These are phyloP conservation scores for Lamprologus ornatipinnis DNA, from an alignment of 2,113 vertebrate genomes.

Conservation along the genomic window DNA sequence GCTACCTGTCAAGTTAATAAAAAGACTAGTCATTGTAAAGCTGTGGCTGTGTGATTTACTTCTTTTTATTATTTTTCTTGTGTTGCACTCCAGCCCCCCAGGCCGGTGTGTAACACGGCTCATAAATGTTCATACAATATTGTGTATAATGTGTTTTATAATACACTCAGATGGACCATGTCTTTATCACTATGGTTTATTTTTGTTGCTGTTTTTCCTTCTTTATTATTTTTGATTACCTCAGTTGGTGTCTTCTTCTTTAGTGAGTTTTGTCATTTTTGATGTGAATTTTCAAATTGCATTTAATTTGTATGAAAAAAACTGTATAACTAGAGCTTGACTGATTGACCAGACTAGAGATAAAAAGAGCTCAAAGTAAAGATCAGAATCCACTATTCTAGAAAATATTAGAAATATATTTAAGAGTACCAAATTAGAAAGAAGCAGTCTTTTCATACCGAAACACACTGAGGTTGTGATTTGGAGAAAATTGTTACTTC, in stretches of 20 bases:
- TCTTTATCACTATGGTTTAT: neutral
- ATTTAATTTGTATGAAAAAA: neutral
- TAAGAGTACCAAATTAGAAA: neutral
- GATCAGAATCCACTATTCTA: neutral
- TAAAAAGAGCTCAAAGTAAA: neutral
- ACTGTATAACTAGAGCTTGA: neutral
- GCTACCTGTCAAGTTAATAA: no score
- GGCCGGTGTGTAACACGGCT: no score
- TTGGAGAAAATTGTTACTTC: neutral
- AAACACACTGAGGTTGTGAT: neutral
- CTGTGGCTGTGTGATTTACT: no score
- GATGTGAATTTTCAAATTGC: neutral
- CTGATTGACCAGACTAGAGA: neutral
- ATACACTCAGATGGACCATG: neutral
- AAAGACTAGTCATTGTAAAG: no score
- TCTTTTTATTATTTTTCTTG: no score
- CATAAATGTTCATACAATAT: neutral
- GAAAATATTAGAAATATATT: neutral
- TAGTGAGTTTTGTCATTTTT: neutral
- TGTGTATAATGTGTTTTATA: neutral
- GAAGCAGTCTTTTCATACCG: neutral
- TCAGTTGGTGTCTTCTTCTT: neutral
- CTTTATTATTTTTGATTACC: neutral
- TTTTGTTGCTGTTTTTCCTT: neutral
- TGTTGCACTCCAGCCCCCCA: no score